Base-by-base conservation (phyloP, 2,113 vertebrate species). In the Sphaerodactylus townsendi region DNA sequence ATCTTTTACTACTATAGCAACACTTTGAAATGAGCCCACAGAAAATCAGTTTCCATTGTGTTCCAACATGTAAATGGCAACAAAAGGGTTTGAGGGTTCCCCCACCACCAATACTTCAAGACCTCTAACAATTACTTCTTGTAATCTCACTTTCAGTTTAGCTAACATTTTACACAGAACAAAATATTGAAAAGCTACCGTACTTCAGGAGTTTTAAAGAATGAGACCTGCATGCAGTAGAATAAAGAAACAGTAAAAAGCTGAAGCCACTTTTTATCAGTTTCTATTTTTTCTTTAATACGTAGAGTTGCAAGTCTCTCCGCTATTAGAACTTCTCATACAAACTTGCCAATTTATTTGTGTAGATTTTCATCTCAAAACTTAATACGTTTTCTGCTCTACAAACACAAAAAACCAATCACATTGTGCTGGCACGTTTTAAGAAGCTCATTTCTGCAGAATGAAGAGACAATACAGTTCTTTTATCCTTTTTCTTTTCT, bases 201-300 rank as follows among this genome's bases (percentile, higher is more conserved):
- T 71, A 2, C 11, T 73, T 46, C 25, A 62, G 15, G 3, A 30
- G 21, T 87, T 44, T 66, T 46, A 21, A 59, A 35, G 3, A 33
- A 10, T 46, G 83, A 73, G 88, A 85, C 86, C 85, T 89, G 88
- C 81, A 28, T 8, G 37, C 14, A 56, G 53, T 76, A 35, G 39
- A 84, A 35, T 10, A 35, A 56, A 41, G 30, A 23, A 28, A 44
- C 21, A 84, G n/a, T 4, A n/a, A 41, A 11, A 71, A 71, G 30
- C 4, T 59, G 30, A 53, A 70, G 30, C 48, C 23, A 21, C 33
- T 62, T 23, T 59, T 77, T 71, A 78, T 35, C 21, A 46, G 35
- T 62, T 35, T 83, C 10, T n/a, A 17, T 41, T 35, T 62, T 84
- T 64, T 62, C 39, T 46, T 84, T 71, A 62, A 41, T 17, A 64